Percentiles rank a stretch among this genome's conserved stretches.
phyloP scores from a whole-genome alignment of 2,113 vertebrate species.

The Ramphastos sulfuratus region DNA sequence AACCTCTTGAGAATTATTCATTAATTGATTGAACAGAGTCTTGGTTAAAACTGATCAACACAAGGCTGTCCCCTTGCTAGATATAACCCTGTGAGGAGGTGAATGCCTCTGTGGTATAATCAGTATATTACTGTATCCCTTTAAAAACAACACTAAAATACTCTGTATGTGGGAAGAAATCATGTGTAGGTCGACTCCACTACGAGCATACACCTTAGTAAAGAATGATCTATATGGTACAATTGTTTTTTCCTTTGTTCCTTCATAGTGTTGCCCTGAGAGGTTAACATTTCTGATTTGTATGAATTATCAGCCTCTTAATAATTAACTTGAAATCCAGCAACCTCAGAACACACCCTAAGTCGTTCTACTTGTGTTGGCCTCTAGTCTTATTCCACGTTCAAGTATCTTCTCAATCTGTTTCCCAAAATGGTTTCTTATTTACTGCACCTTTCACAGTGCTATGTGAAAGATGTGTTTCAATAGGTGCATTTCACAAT shows the following conservation, averaged over 20 bases:
- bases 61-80: neutral
- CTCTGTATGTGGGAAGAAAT: neutral
- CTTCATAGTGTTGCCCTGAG: neutral
- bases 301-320: neutral
- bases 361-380: neutral
- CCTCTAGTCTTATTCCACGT: neutral
- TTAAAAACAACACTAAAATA: neutral
- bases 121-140: neutral
- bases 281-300: neutral
- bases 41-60: neutral
- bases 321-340: neutral
- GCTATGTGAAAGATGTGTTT: neutral
- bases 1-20: neutral
- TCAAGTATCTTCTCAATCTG: neutral
- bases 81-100: neutral
- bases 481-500: no score
- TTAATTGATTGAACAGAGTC: neutral
- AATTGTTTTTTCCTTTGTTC: neutral
- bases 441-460: neutral
- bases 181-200: neutral
- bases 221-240: neutral
- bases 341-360: neutral
- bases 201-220: neutral
- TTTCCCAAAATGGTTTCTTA: neutral
- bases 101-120: neutral